Evolutionary conservation across 2,888 invertebrate genomes (phyloP), one percentile per base, ranked within the genome.

Genomic region (Troilus luridus): DNA sequence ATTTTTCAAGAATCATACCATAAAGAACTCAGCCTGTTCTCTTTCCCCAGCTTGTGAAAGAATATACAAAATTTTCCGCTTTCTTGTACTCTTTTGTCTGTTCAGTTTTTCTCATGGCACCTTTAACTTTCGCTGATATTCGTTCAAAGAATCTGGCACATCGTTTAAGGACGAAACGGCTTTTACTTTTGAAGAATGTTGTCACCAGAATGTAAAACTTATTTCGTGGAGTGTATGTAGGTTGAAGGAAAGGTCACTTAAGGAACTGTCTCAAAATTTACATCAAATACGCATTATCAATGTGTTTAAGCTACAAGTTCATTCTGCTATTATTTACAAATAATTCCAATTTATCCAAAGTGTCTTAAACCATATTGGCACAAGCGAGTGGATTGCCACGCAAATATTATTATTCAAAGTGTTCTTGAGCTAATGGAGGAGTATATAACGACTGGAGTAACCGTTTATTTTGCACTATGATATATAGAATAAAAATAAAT

Each of bases 141-240:
- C 24, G 24, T 24, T 67, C 67, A 12, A 24, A 67, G 67, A 67
- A 67, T 14, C 27, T 27, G 27, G 67, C 27, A 67, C 67, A 67
- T 67, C 27, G 27, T 67, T 67, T 14, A 24, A 67, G 67, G 67
- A 27, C 67, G 67, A 67, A 27, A 67, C 67, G 27, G 67, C 67
- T 67, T 67, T 67, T 67, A 67, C 67, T 67, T 67, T 67, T 27
- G 67, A 67, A 67, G 67, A 12, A 67, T 67, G 67, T 67, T 67
- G 67, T 67, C 67, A 67, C 24, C 24, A 3, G 27, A 27, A 67
- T 67, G n/a, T 9, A 27, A 41, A 67, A 24, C 24, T 27, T 67
- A 67, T 24, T 27, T 67, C 24, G 24, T 27, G 14, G 6, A 24
- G 27, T 12, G 14, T 5, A 24, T 14, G 27, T 67, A 67, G 67